Evolutionary conservation across 2,888 invertebrate genomes (phyloP).

Genomic region (Lasioglossum lativentre): DNA sequence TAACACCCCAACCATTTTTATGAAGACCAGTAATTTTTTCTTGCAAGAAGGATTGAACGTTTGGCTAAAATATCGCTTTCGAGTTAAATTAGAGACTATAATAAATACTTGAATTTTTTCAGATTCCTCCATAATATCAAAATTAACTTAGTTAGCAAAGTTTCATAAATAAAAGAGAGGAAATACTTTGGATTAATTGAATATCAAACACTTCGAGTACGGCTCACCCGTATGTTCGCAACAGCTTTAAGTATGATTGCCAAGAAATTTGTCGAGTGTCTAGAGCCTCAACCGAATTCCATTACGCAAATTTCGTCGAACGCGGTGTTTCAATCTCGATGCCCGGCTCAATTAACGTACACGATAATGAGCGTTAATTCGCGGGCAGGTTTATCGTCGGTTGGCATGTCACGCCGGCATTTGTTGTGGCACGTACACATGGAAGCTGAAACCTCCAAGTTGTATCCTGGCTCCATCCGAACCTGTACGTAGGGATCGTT

Average conservation of each 20-base stretch:
- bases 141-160: too few relatives aligned
- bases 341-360: constrained; percentile 48
- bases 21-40: background rate
- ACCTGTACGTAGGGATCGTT: background rate
- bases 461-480: background rate
- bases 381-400: constrained; percentile 51
- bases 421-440: constrained; percentile 37
- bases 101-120: background rate
- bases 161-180: too few relatives aligned
- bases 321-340: constrained; percentile 49
- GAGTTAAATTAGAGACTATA: background rate
- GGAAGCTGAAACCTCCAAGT: background rate
- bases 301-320: constrained; percentile 32
- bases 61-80: background rate
- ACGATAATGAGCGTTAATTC: constrained; percentile 59
- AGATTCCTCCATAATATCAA: background rate
- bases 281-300: constrained; percentile 27
- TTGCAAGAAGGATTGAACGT: background rate
- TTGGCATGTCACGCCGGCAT: constrained; percentile 50
- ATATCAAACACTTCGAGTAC: too few relatives aligned
- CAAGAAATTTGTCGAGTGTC: constrained; percentile 29
- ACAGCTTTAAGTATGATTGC: constrained; percentile 18
- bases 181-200: too few relatives aligned
- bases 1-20: background rate
- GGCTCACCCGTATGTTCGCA: background rate